phyloP scores from a whole-genome alignment of 2,113 vertebrate species.

The Indicator maculatus region DNA sequence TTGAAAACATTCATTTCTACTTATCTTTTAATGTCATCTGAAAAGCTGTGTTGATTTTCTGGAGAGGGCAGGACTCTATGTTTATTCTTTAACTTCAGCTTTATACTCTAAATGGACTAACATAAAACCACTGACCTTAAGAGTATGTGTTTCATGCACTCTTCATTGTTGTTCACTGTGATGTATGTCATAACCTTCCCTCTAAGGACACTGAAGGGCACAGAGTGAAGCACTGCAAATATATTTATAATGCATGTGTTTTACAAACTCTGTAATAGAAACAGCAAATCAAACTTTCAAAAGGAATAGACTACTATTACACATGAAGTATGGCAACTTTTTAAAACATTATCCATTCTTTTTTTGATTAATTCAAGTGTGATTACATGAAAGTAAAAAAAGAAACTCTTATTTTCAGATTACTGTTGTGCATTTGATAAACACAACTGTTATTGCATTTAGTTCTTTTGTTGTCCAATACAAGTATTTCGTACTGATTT shows the following conservation, averaged over 20 bases:
- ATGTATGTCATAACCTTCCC: not conserved
- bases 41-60: not conserved
- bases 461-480: not conserved
- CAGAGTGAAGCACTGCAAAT: not conserved
- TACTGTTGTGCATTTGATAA: slow-evolving; percentile 4
- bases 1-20: not conserved
- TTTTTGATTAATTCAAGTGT: not conserved
- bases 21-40: not conserved
- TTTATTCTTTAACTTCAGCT: not conserved
- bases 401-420: not conserved
- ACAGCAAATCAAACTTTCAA: not conserved
- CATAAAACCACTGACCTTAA: not conserved
- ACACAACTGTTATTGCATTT: not conserved
- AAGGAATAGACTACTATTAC: not conserved
- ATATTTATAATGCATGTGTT: not conserved
- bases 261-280: not conserved
- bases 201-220: slow-evolving; percentile 1
- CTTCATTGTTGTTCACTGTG: not conserved
- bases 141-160: not conserved
- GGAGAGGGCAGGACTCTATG: not conserved
- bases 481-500: not conserved
- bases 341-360: not conserved
- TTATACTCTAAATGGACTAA: not conserved
- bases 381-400: slow-evolving; percentile 5
- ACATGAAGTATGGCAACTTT: not conserved